Evolutionary conservation across 1,140 invertebrate species (phyloP).

Genomic region (Anastrepha obliqua): DNA sequence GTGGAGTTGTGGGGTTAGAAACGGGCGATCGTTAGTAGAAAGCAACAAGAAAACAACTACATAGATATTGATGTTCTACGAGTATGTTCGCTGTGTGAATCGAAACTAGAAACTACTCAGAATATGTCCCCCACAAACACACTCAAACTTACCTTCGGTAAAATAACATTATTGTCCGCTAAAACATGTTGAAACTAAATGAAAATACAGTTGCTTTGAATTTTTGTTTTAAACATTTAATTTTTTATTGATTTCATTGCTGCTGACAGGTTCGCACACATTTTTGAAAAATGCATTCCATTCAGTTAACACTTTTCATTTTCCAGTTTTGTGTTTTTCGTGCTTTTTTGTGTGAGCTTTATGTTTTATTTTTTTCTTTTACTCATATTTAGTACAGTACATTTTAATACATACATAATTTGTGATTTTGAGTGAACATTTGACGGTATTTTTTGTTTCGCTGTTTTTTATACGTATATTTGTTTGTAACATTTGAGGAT

Average conservation of each 20-base stretch:
- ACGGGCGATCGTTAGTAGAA: no score
- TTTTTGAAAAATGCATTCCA: constrained; percentile 54
- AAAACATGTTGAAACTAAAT: constrained; percentile 50
- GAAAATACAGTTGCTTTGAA: constrained; percentile 58
- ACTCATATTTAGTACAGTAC: not conserved
- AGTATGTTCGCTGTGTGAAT: no score
- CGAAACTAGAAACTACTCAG: no score
- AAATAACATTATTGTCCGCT: no score
- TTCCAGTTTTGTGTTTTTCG: not conserved
- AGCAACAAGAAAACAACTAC: no score
- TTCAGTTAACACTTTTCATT: constrained; percentile 51
- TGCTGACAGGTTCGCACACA: constrained; percentile 11
- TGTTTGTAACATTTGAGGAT: no score
- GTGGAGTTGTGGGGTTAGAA: no score
- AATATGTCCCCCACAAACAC: no score
- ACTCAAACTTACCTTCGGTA: no score
- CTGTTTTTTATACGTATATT: not conserved
- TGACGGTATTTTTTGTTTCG: not conserved
- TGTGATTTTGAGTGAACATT: not conserved
- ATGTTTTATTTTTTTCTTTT: not conserved
- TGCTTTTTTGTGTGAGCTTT: not conserved
- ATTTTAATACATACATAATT: not conserved
- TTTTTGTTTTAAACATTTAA: constrained; percentile 72
- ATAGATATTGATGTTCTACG: no score
- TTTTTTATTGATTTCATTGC: constrained; percentile 61